Evolutionary conservation across 2,113 vertebrate genomes (phyloP).

Genomic region (Gallinago jamesoni): DNA sequence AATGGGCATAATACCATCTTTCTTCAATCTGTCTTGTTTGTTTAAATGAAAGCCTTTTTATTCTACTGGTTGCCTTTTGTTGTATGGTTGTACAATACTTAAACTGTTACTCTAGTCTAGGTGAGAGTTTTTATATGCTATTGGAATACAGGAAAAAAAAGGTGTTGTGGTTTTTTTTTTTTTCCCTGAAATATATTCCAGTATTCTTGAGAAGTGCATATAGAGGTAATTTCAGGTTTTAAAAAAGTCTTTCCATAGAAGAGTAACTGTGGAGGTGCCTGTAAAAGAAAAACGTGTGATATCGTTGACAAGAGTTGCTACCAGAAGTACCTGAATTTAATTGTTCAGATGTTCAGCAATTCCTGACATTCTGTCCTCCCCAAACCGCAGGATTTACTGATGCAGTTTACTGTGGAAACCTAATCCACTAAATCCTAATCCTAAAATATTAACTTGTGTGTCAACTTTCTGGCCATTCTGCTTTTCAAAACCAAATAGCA

Average conservation of each 20-base stretch:
- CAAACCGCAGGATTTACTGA: neutral
- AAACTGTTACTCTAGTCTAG: neutral
- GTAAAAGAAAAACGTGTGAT: neutral
- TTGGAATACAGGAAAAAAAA: neutral
- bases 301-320: neutral
- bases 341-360: neutral
- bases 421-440: neutral
- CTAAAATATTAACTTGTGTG: neutral
- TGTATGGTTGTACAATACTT: neutral
- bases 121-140: neutral
- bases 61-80: neutral
- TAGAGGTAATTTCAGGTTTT: neutral
- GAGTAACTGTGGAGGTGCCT: neutral
- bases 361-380: neutral
- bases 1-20: neutral
- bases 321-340: neutral
- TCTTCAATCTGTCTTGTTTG: neutral
- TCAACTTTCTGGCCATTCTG: neutral
- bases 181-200: neutral
- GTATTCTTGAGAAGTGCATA: neutral
- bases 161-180: rapidly evolving
- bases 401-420: neutral
- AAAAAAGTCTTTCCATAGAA: neutral
- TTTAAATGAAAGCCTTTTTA: neutral
- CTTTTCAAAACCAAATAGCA: neutral